Percentiles rank a stretch among this genome's conserved stretches.
phyloP scores from a whole-genome alignment of 2,888 invertebrate species.

The Sarcophaga carnaria region DNA sequence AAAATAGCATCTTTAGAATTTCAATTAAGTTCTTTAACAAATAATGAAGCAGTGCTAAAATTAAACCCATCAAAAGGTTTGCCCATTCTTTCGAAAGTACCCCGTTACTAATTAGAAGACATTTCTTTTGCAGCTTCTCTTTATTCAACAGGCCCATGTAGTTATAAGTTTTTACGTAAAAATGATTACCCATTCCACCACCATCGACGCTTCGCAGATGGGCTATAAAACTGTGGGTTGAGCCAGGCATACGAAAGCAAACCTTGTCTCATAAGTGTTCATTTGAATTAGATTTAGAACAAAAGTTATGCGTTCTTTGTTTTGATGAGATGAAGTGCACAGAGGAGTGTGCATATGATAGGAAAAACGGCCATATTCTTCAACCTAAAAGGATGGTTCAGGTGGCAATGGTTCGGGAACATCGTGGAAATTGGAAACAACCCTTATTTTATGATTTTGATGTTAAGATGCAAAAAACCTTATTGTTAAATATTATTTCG shows the following conservation, averaged over 20 bases:
- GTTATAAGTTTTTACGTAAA: slow-evolving; percentile 6
- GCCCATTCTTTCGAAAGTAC: too few species aligned
- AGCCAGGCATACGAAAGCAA: background rate
- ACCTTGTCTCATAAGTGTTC: background rate
- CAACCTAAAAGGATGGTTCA: slow-evolving; percentile 47
- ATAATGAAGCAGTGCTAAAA: too few species aligned
- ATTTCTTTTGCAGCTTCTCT: background rate
- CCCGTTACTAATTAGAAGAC: too few species aligned
- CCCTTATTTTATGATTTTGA: slow-evolving; percentile 58
- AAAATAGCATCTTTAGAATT: too few species aligned
- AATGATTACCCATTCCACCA: too few species aligned
- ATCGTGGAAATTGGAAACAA: slow-evolving; percentile 55
- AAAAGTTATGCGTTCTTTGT: slow-evolving; percentile 47
- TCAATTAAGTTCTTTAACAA: too few species aligned
- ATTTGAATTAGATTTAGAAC: slow-evolving; percentile 12
- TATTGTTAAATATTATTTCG: too few species aligned
- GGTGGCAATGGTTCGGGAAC: slow-evolving; percentile 56
- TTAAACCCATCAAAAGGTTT: too few species aligned
- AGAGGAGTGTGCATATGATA: slow-evolving; percentile 55
- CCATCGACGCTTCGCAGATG: too few species aligned
- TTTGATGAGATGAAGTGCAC: slow-evolving; percentile 64
- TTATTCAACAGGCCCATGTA: slow-evolving; percentile 31
- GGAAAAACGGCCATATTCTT: slow-evolving; percentile 44
- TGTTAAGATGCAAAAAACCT: slow-evolving; percentile 25
- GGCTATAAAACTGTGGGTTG: too few species aligned